Percentiles rank a stretch among this genome's conserved stretches.
phyloP scores from a whole-genome alignment of 2,113 vertebrate genomes.

The Peromyscus maniculatus region DNA sequence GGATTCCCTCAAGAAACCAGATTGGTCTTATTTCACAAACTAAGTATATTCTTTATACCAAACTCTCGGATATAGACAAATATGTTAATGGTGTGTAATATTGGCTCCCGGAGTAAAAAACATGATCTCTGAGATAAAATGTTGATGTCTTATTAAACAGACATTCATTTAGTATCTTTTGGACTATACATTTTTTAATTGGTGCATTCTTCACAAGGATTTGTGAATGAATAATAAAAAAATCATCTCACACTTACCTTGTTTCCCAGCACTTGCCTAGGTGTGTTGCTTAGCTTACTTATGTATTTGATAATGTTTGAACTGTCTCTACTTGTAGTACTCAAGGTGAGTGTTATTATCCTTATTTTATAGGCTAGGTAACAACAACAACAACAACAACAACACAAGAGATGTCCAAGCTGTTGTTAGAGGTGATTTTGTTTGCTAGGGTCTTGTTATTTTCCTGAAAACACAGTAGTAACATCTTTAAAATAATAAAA shows the following conservation, averaged over 20 bases:
- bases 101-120: not conserved
- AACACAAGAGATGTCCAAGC: not conserved
- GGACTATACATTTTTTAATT: not conserved
- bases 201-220: not conserved
- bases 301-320: not conserved
- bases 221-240: not conserved
- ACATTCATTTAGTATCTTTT: not conserved
- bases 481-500: not conserved
- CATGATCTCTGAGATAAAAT: not conserved
- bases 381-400: too few species aligned
- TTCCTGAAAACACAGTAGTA: not conserved
- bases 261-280: not conserved
- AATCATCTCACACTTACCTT: not conserved
- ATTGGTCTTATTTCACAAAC: not conserved
- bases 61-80: not conserved
- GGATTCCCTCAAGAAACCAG: not conserved
- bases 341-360: not conserved
- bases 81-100: not conserved
- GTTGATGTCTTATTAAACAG: not conserved
- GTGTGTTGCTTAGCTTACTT: not conserved
- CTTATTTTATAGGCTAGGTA: not conserved
- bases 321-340: not conserved
- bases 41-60: not conserved
- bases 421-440: not conserved
- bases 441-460: not conserved